Percentiles rank a stretch among this genome's conserved stretches.
These are phyloP conservation scores for Eulemur coronatus DNA, from an alignment of 2,797 vertebrate species.

Conservation along the genomic window DNA sequence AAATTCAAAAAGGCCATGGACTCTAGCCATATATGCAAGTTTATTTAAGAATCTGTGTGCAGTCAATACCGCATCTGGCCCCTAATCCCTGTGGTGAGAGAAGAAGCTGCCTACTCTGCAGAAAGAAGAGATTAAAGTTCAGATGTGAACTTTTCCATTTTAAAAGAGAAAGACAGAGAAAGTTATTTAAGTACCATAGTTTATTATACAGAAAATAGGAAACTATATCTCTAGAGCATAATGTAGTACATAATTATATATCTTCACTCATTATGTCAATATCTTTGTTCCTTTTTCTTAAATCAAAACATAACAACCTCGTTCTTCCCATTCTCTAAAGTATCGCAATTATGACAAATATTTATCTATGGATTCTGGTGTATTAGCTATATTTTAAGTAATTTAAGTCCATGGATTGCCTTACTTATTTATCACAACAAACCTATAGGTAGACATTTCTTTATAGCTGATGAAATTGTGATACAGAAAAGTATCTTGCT, in stretches of 20 bases:
- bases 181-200: background rate
- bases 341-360: background rate
- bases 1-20: background rate
- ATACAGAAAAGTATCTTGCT: background rate
- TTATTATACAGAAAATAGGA: background rate
- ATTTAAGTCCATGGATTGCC: background rate
- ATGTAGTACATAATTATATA: background rate
- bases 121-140: background rate
- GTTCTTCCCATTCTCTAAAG: background rate
- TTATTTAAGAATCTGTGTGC: background rate
- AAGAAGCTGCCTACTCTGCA: background rate
- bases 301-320: background rate
- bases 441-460: background rate
- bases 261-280: background rate
- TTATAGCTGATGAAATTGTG: background rate
- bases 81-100: background rate
- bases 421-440: background rate
- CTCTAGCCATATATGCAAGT: background rate
- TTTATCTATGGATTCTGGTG: background rate
- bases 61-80: background rate
- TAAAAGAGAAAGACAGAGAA: background rate
- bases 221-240: background rate
- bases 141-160: background rate
- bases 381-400: background rate
- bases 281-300: background rate